Evolutionary conservation across 2,113 vertebrate species (phyloP), one percentile per base, ranked within the genome.

Genomic region (Rhynchopsitta pachyrhyncha): DNA sequence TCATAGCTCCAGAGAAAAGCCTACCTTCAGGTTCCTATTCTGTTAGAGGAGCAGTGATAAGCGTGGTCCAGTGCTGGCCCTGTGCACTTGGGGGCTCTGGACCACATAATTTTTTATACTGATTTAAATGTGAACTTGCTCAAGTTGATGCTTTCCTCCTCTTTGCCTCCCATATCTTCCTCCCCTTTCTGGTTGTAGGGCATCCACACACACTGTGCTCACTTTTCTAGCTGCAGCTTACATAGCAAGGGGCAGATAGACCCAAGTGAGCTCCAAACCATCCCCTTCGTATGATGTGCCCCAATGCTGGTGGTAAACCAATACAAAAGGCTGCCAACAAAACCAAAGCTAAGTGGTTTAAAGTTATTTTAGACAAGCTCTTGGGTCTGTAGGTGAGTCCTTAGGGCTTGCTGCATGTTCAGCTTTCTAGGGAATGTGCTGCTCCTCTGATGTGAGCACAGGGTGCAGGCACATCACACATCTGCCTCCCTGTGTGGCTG

Each of bases 361-460:
- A 60, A 37, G 31, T 28, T n/a, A 18, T n/a, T 68, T 39, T 52
- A 55, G 57, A 9, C 8, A 53, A 76, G 31, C 2, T 86, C 0
- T 1, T 27, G 47, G 23, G 62, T 68, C 11, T 37, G 28, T 2
- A 20, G 50, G 25, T 59, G 75, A 85, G 29, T 13, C 49, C 53
- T 17, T 41, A 10, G 39, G 46, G 16, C 33, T 37, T 47, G 53
- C 35, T 53, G 44, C 6, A 0, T 8, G 15, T 22, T 77, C 16
- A 31, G 25, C 16, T 70, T 78, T 2, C 2, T 7, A 52, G 46
- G 50, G 53, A 74, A 7, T 2, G 1, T 0, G 1, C n/a, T 24
- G 29, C 33, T 83, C 7, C 74, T 37, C 49, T 39, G 53, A 10
- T 17, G 15, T 1, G 24, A 63, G 60, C 37, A 17, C 28, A 31